Evolutionary conservation across 2,113 vertebrate genomes (phyloP).

Genomic region (Psammodynastes pulverulentus): DNA sequence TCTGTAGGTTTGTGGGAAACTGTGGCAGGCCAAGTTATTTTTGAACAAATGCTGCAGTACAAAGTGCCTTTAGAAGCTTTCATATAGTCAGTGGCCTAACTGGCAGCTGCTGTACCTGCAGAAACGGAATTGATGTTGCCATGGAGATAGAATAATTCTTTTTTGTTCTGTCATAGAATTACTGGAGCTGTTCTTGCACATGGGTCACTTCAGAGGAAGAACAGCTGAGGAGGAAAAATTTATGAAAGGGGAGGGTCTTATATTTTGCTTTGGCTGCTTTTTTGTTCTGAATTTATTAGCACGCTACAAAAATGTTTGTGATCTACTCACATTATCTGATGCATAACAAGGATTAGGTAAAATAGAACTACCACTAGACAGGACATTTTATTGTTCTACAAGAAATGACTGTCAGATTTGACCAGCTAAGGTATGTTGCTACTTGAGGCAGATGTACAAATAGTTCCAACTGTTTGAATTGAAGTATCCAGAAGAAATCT

Average conservation of each 20-base stretch:
- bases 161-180: slow-evolving; percentile 53
- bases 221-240: slow-evolving; percentile 9
- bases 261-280: neutral
- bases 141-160: slow-evolving; percentile 74
- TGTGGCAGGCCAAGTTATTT: slow-evolving; percentile 71
- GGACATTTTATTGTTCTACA: neutral
- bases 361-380: neutral
- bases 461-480: neutral
- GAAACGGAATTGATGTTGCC: slow-evolving; percentile 82
- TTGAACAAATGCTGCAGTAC: slow-evolving; percentile 53
- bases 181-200: slow-evolving; percentile 50
- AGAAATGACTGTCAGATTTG: neutral
- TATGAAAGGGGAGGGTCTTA: neutral
- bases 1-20: slow-evolving; percentile 60
- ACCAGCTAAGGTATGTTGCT: neutral
- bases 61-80: slow-evolving; percentile 65
- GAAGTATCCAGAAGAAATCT: neutral
- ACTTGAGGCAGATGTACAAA: neutral
- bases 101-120: slow-evolving; percentile 79
- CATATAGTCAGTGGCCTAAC: slow-evolving; percentile 73
- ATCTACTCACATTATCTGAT: neutral
- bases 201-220: slow-evolving; percentile 33
- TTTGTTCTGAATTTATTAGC: slow-evolving; percentile 9
- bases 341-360: neutral
- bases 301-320: neutral